Evolutionary conservation across 2,113 vertebrate species (phyloP).

Genomic region (Pelecanoides urinatrix): DNA sequence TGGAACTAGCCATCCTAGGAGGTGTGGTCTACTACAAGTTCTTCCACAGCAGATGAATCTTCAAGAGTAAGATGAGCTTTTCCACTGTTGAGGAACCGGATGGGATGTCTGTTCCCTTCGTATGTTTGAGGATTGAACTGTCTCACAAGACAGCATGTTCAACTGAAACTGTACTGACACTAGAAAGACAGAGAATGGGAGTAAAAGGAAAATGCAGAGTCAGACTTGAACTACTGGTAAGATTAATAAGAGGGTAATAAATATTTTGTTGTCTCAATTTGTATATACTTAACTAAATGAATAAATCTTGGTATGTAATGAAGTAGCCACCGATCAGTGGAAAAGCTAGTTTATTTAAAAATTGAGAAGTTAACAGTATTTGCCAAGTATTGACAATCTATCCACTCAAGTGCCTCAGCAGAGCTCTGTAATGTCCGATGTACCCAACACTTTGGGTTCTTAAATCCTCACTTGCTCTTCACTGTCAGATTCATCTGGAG

Average conservation of each 20-base stretch:
- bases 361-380: constrained; percentile 17
- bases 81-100: background rate
- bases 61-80: background rate
- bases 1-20: constrained; percentile 90
- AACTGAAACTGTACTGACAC: constrained; percentile 2
- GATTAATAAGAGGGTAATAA: constrained; percentile 70
- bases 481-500: constrained; percentile 78
- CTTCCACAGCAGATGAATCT: constrained; percentile 74
- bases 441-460: background rate
- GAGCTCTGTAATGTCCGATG: constrained; percentile 42
- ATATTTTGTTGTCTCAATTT: constrained; percentile 72
- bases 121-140: background rate
- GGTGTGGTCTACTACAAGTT: constrained; percentile 93
- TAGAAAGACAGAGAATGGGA: constrained; percentile 30
- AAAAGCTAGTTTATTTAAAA: constrained; percentile 66
- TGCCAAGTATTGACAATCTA: constrained; percentile 42
- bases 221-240: constrained; percentile 55
- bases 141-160: background rate
- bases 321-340: constrained; percentile 50
- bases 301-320: constrained; percentile 57
- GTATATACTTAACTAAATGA: constrained; percentile 54
- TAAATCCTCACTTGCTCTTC: constrained; percentile 79
- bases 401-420: background rate
- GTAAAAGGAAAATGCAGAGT: constrained; percentile 26
- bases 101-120: background rate